Conservation (phyloP, 2,797 vertebrate genomes). For the Eupleurogrammus muticus region DNA sequence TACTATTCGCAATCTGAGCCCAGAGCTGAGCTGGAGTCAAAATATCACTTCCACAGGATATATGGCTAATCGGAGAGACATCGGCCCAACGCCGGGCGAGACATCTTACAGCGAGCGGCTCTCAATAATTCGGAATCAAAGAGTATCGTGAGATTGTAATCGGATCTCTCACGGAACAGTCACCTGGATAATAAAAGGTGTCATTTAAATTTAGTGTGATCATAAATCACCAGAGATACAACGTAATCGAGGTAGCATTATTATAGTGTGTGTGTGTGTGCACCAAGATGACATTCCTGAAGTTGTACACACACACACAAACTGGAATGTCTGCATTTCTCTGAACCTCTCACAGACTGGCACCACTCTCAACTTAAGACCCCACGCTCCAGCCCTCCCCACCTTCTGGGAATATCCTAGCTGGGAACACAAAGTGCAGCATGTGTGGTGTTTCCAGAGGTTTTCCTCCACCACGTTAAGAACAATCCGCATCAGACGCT, state of each 20-base stretch:
- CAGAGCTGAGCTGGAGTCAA: slow-evolving; percentile 66
- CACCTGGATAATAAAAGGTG: slow-evolving; percentile 26
- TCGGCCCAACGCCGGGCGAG: slow-evolving; percentile 43
- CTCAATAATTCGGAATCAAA: slow-evolving; percentile 37
- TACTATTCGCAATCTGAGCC: slow-evolving; percentile 69
- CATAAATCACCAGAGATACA: not conserved
- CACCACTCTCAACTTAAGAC: slow-evolving; percentile 66
- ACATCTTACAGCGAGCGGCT: slow-evolving; percentile 10
- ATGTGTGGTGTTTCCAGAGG: slow-evolving; percentile 28
- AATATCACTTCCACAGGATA: slow-evolving; percentile 74
- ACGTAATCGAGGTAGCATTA: slow-evolving; percentile 8
- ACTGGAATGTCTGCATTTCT: slow-evolving; percentile 74
- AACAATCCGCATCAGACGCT: slow-evolving; percentile 42
- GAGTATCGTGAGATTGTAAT: slow-evolving; percentile 28
- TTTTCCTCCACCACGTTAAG: slow-evolving; percentile 44
- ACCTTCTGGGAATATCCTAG: slow-evolving; percentile 67
- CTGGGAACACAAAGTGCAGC: slow-evolving; percentile 46
- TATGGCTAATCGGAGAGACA: slow-evolving; percentile 59
- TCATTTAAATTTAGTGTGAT: slow-evolving; percentile 26
- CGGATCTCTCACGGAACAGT: slow-evolving; percentile 22
- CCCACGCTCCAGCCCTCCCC: slow-evolving; percentile 10
- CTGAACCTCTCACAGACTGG: slow-evolving; percentile 73
- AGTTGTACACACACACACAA: slow-evolving; percentile 23
- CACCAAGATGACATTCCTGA: slow-evolving; percentile 70
- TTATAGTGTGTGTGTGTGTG: slow-evolving; percentile 41